These are phyloP conservation scores for Lordiphosa andalusiaca DNA, from an alignment of 2,888 invertebrate genomes.

Conservation along the genomic window DNA sequence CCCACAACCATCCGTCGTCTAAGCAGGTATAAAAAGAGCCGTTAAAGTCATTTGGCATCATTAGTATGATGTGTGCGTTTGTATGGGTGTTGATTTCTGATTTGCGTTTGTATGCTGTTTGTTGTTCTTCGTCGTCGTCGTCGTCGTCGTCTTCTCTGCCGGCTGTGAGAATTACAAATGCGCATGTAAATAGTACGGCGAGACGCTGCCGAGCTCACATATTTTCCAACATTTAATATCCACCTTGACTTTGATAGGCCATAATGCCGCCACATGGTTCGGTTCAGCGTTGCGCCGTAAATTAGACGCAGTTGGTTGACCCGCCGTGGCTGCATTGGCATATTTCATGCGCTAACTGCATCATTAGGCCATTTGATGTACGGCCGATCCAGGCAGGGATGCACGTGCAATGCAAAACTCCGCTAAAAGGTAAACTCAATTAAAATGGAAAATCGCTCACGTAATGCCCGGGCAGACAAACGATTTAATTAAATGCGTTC, in stretches of 20 bases:
- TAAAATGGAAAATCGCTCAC: constrained; percentile 33
- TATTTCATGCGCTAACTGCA: constrained; percentile 74
- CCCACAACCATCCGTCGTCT: not conserved
- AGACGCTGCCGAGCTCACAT: constrained; percentile 47
- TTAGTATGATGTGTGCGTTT: constrained; percentile 69
- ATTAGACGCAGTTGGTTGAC: constrained; percentile 70
- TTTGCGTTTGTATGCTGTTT: constrained; percentile 1
- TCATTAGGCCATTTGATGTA: constrained; percentile 72
- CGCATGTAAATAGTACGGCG: constrained; percentile 36
- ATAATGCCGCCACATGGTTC: constrained; percentile 49
- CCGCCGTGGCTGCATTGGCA: constrained; percentile 70
- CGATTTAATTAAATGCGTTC: constrained; percentile 69
- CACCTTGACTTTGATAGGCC: constrained; percentile 74
- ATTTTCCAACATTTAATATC: constrained; percentile 66
- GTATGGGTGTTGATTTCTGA: constrained; percentile 67
- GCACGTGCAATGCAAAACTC: constrained; percentile 42
- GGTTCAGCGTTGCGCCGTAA: constrained; percentile 47
- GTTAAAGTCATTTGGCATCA: constrained; percentile 78
- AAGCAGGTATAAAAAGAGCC: constrained; percentile 45
- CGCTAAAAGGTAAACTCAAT: constrained; percentile 28
- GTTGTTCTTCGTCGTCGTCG: not conserved
- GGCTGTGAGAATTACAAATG: constrained; percentile 68
- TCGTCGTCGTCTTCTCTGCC: constrained; percentile 33
- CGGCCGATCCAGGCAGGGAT: constrained; percentile 28
- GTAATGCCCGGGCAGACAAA: constrained; percentile 34